These are phyloP conservation scores for Macrosteles quadrilineatus DNA, from an alignment of 1,140 invertebrate genomes.

Conservation along the genomic window DNA sequence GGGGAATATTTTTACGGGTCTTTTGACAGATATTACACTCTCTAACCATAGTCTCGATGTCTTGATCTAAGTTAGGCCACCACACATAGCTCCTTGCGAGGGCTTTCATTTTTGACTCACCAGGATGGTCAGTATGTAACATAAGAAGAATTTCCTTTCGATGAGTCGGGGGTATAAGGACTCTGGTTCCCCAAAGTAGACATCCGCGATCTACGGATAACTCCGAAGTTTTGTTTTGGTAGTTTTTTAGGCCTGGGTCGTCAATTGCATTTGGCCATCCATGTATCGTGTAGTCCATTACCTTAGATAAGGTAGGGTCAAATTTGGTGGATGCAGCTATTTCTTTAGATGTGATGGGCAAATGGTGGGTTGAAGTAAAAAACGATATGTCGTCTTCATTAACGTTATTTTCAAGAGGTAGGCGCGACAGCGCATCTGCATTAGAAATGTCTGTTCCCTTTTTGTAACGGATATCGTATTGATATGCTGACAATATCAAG, in stretches of 20 bases:
- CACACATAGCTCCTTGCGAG: neutral
- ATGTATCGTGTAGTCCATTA: neutral
- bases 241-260: neutral
- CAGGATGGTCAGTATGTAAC: neutral
- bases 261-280: neutral
- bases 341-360: neutral
- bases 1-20: neutral
- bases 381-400: neutral
- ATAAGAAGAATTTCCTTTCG: neutral
- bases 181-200: neutral
- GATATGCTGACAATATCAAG: too few species aligned
- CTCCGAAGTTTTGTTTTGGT: neutral
- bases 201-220: neutral
- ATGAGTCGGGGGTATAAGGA: neutral
- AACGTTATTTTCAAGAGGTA: neutral
- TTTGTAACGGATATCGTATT: neutral
- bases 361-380: neutral
- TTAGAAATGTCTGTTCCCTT: neutral
- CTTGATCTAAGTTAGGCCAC: neutral
- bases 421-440: neutral
- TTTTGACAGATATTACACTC: neutral
- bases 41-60: neutral
- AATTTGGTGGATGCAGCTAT: neutral
- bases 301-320: neutral
- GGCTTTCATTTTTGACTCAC: neutral